phyloP scores from a whole-genome alignment of 2,113 vertebrate genomes.

The Gymnarchus niloticus region DNA sequence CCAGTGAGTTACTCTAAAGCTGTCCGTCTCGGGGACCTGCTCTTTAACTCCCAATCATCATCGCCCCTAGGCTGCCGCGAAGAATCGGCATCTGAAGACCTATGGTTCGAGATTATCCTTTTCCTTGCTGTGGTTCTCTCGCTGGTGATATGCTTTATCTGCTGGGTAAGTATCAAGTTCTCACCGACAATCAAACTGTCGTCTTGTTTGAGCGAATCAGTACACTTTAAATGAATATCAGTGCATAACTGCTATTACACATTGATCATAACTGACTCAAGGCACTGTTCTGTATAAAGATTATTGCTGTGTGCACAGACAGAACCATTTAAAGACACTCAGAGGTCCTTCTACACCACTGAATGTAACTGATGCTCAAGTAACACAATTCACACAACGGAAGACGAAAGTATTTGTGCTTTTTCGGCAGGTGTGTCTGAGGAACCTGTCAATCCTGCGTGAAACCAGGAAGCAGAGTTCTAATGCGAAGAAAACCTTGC shows the following conservation, averaged over 20 bases:
- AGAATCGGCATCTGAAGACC: background rate
- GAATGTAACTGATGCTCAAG: background rate
- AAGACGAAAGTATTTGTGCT: background rate
- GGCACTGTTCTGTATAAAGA: too few relatives aligned
- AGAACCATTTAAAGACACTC: background rate
- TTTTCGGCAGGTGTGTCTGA: background rate
- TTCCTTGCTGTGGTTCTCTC: constrained; percentile 31
- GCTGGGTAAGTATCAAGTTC: constrained; percentile 54
- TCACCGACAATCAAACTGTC: background rate
- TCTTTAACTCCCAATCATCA: background rate
- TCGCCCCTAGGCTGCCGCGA: constrained; percentile 36
- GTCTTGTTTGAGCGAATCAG: too few relatives aligned
- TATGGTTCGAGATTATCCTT: constrained; percentile 24
- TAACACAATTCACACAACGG: background rate
- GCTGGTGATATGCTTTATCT: constrained; percentile 40
- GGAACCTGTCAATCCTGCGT: constrained; percentile 5
- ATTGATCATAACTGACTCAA: background rate
- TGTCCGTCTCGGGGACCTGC: background rate
- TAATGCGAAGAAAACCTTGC: constrained; percentile 4
- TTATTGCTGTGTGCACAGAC: background rate
- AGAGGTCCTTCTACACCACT: background rate
- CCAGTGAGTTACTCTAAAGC: too few relatives aligned
- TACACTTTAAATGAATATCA: background rate
- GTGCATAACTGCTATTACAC: background rate
- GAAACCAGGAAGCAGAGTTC: background rate